phyloP scores from a whole-genome alignment of 1,140 invertebrate genomes.

The Bathynomus jamesi region DNA sequence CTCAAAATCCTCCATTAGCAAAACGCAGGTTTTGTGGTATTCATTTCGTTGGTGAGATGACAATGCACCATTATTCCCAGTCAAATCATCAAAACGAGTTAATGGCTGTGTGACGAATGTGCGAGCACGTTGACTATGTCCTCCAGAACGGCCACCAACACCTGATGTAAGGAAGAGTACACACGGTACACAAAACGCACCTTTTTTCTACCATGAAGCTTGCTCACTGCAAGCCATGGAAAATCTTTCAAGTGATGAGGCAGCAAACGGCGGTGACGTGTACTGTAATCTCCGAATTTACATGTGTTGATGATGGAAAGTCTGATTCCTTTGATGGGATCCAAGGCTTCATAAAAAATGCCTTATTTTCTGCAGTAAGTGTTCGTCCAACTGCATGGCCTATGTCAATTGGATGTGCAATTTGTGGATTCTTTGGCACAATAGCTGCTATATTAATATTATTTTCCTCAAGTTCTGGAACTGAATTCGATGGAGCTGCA shows the following conservation, averaged over 20 bases:
- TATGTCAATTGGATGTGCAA: neutral
- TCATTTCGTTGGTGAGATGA: too few relatives aligned
- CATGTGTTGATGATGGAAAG: constrained; percentile 6
- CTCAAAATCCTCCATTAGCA: too few relatives aligned
- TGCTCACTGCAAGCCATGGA: constrained; percentile 1
- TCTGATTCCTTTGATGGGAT: neutral
- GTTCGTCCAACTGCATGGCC: neutral
- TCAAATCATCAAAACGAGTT: too few relatives aligned
- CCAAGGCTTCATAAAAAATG: neutral
- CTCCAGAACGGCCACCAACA: constrained; percentile 6
- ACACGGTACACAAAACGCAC: constrained; percentile 9
- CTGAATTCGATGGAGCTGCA: too few relatives aligned
- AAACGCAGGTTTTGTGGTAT: too few relatives aligned
- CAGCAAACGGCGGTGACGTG: neutral
- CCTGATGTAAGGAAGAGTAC: constrained; percentile 6
- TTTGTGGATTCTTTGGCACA: too few relatives aligned
- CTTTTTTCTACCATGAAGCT: constrained; percentile 5
- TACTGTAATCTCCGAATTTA: neutral
- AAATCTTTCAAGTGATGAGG: constrained; percentile 5
- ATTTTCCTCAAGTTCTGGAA: too few relatives aligned
- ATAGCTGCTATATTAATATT: too few relatives aligned
- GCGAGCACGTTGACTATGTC: constrained; percentile 6
- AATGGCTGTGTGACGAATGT: too few relatives aligned
- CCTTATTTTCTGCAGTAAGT: constrained; percentile 7
- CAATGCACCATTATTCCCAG: too few relatives aligned